Percentiles rank a stretch among this genome's conserved stretches.
Conservation (phyloP, 2,888 invertebrate genomes). For the Leptogaster cylindrica region DNA sequence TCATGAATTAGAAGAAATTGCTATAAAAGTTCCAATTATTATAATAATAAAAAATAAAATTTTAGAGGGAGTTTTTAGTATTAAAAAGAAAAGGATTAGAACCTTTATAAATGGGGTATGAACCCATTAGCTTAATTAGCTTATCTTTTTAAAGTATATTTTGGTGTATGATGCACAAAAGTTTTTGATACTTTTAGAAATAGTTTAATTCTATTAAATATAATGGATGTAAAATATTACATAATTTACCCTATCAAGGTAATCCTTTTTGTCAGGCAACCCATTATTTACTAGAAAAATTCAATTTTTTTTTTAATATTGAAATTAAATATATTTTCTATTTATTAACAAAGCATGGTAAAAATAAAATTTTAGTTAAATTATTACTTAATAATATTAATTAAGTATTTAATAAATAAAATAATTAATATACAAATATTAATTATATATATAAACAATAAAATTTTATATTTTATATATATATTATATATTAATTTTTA, state of each 20-base stretch:
- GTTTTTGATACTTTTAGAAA: conserved; percentile 68
- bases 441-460: too few relatives aligned
- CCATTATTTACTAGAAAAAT: conserved; percentile 50
- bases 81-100: conserved; percentile 64
- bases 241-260: conserved; percentile 70
- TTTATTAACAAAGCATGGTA: conserved; percentile 49
- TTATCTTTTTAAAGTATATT: conserved; percentile 67
- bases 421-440: background rate
- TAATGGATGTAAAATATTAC: conserved; percentile 56
- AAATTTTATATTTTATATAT: background rate
- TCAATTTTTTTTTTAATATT: background rate
- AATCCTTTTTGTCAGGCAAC: conserved; percentile 67
- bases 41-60: conserved; percentile 65
- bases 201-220: conserved; percentile 70
- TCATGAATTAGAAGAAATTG: conserved; percentile 63
- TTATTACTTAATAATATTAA: conserved; percentile 11
- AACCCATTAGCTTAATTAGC: conserved; percentile 65
- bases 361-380: conserved; percentile 51
- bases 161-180: conserved; percentile 70
- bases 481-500: background rate
- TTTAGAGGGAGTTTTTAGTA: conserved; percentile 63
- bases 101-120: conserved; percentile 63
- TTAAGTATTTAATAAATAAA: conserved; percentile 4
- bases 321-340: background rate
- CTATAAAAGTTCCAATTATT: conserved; percentile 63